Conservation (phyloP, 2,888 invertebrate genomes). For the Pharmacophagus antenor region DNA sequence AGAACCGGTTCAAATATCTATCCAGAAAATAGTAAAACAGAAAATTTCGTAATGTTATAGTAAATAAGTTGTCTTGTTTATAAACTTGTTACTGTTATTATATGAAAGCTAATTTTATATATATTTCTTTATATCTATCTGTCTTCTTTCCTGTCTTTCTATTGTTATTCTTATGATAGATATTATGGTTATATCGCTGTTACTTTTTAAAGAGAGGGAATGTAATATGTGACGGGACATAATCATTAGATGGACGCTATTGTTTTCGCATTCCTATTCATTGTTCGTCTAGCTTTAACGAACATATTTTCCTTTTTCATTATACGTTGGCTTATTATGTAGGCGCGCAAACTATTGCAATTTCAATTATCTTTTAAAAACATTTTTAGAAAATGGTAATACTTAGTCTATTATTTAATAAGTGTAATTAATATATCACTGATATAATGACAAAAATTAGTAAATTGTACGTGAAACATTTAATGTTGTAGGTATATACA, state of each 20-base stretch:
- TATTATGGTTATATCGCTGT: background rate
- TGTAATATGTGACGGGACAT: constrained; percentile 23
- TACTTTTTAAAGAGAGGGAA: constrained; percentile 20
- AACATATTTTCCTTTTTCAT: constrained; percentile 3
- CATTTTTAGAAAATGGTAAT: too few species aligned
- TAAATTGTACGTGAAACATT: background rate
- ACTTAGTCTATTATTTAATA: too few species aligned
- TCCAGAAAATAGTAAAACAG: background rate
- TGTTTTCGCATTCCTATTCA: constrained; percentile 24
- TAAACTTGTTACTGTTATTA: too few species aligned
- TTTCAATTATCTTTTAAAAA: background rate
- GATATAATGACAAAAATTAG: too few species aligned
- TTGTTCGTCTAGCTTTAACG: constrained; percentile 15
- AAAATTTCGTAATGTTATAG: background rate
- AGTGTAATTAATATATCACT: too few species aligned
- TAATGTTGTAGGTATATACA: background rate
- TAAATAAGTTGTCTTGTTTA: too few species aligned
- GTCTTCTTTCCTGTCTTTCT: too few species aligned
- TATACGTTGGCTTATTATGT: background rate
- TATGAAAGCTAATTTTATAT: too few species aligned
- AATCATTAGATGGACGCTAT: constrained; percentile 19
- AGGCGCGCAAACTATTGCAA: background rate
- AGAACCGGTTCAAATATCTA: background rate
- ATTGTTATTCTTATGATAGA: background rate
- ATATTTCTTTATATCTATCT: too few species aligned